A percentile compares a stretch with the other conserved stretches of the same genome.
Evolutionary conservation across 2,113 vertebrate species (phyloP).

Genomic region (Bubalus kerabau): DNA sequence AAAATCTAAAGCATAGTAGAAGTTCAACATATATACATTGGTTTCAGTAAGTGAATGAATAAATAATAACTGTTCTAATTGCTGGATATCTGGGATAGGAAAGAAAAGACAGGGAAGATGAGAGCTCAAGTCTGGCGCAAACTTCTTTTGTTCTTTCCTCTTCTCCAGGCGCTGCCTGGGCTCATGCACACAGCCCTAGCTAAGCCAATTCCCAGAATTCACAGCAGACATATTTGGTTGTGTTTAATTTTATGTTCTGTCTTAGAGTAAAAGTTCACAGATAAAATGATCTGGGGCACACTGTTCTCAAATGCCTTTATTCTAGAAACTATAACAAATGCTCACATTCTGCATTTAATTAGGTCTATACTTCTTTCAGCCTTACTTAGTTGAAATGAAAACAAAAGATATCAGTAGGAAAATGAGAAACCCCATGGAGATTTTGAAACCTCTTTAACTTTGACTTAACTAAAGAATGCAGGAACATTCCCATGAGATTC

Average conservation of each 20-base stretch:
- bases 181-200: not conserved
- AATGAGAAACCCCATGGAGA: conserved; percentile 49
- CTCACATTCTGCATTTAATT: conserved; percentile 46
- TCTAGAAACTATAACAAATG: conserved; percentile 37
- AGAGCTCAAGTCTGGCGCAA: not conserved
- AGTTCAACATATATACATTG: not conserved
- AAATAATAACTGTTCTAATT: not conserved
- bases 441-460: conserved; percentile 32
- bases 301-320: not conserved
- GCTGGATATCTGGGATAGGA: not conserved
- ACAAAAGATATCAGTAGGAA: conserved; percentile 57
- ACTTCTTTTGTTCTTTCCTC: not conserved
- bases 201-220: not conserved
- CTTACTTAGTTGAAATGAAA: conserved; percentile 23
- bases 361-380: conserved; percentile 32
- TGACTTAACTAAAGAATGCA: conserved; percentile 34
- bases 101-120: not conserved
- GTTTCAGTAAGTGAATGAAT: not conserved
- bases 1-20: not conserved
- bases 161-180: not conserved
- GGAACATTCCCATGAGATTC: not conserved
- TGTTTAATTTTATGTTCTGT: not conserved
- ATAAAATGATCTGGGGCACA: not conserved
- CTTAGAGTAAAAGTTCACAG: conserved; percentile 10
- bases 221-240: not conserved